Conservation (phyloP, 2,797 vertebrate species). For the Dicrostonyx torquatus region DNA sequence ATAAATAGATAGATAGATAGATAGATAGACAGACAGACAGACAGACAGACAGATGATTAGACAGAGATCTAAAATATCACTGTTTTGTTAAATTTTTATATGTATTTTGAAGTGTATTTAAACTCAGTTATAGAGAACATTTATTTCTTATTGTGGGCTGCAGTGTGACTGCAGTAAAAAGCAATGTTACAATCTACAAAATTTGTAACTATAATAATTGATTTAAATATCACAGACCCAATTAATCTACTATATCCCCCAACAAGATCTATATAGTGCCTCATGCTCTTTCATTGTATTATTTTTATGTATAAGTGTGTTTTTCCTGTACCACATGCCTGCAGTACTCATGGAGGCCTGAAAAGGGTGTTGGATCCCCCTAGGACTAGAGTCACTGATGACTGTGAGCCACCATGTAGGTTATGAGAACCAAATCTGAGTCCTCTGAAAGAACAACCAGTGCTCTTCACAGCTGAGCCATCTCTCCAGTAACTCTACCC, state of each 20-base stretch:
- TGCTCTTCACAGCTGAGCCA: neutral
- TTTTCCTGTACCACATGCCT: neutral
- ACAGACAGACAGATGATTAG: neutral
- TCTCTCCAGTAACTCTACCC: neutral
- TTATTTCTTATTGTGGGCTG: neutral
- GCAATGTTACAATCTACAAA: constrained; percentile 34
- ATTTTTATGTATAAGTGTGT: neutral
- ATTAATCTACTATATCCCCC: neutral
- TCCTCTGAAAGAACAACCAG: neutral
- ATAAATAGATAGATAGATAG: neutral
- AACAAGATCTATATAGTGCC: neutral
- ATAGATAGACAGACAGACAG: neutral
- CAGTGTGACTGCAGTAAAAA: neutral
- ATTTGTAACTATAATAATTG: neutral
- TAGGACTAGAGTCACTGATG: neutral
- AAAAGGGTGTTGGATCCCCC: neutral
- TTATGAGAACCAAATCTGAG: neutral
- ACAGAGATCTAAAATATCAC: constrained; percentile 49
- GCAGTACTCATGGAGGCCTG: neutral
- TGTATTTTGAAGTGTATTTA: neutral
- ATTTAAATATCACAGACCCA: constrained; percentile 1
- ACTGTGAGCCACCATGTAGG: neutral
- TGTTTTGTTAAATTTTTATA: neutral
- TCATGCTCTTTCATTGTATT: neutral
- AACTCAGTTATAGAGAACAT: too few relatives aligned